Base-by-base conservation (phyloP, 2,797 vertebrate species). In the Diglossa cyanea region DNA sequence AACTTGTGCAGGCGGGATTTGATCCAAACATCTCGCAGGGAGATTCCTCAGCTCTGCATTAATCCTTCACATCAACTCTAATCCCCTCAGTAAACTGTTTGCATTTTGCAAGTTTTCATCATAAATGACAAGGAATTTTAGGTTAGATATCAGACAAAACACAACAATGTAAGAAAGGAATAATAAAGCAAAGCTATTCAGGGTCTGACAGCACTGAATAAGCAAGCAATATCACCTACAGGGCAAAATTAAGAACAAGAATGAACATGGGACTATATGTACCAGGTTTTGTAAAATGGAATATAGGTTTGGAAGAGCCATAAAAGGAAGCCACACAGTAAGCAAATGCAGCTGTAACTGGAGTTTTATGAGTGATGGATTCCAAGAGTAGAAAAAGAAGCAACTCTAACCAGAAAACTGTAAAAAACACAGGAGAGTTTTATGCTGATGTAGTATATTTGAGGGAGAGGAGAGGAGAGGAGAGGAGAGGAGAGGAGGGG, bases 11-110 rank as follows among this genome's bases (percentile, higher is more conserved):
- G 57, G 50, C 86, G 94, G 92, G 84, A 91, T 77, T 73, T 81
- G 81, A 91, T 89, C 88, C 93, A 97, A 96, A 80, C 89, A 79
- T 91, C 88, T 95, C 37, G 68, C 86, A 94, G 93, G 84, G 86
- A 95, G 93, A 95, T 97, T 97, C 94, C 86, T 96, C 65, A 94
- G 78, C 93, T 82, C 71, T 88, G 80, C 88, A 93, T 95, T 97
- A 95, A 97, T 94, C 92, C 92, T 89, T 89, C 92, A 89, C 86
- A 95, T 95, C 93, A 95, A 33, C 72, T 67, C 88, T 94, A 95
- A 96, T 96, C 94, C 91, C 87, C 92, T 96, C 94, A 92, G 93
- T 90, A 97, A 95, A 97, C 84, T 94, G 92, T 96, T 96, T 87
- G 81, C 88, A 91, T 95, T 97, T 95, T 97, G 84, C 75, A 83